A percentile compares a stretch with the other conserved stretches of the same genome.
Conservation (phyloP, 2,888 invertebrate genomes). For the Pseudanteris insignis region DNA sequence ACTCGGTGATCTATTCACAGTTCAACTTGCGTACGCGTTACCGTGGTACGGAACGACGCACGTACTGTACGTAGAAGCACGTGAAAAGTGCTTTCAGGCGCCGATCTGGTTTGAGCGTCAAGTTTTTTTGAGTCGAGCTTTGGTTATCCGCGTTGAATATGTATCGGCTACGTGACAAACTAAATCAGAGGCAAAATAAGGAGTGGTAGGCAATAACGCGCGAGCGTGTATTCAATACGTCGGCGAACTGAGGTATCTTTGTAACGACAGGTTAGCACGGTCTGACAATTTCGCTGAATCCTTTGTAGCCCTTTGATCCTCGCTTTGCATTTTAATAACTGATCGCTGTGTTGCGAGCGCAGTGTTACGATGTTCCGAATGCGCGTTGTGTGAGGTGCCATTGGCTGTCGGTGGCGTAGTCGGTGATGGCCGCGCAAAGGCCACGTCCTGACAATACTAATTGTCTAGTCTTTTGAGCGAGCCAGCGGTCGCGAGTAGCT, state of each 20-base stretch:
- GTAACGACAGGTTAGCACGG: slow-evolving; percentile 35
- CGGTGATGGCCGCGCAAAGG: slow-evolving; percentile 10
- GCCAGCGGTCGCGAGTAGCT: slow-evolving; percentile 29
- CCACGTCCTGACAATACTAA: slow-evolving; percentile 50
- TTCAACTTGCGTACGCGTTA: too few species aligned
- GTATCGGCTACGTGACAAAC: slow-evolving; percentile 33
- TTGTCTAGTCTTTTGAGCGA: slow-evolving; percentile 43
- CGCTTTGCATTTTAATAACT: slow-evolving; percentile 59
- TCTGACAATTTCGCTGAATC: slow-evolving; percentile 48
- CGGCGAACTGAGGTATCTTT: slow-evolving; percentile 26
- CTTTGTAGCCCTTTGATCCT: slow-evolving; percentile 55
- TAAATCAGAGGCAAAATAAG: slow-evolving; percentile 30
- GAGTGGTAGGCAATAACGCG: slow-evolving; percentile 7
- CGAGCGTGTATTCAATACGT: slow-evolving; percentile 18
- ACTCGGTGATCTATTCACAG: too few species aligned
- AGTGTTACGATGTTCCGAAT: slow-evolving; percentile 23
- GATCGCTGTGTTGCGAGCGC: slow-evolving; percentile 39
- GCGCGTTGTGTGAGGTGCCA: slow-evolving; percentile 12
- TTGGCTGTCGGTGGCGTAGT: slow-evolving; percentile 27
- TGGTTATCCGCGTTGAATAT: slow-evolving; percentile 27
- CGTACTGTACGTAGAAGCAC: slow-evolving; percentile 4
- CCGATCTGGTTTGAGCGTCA: background rate
- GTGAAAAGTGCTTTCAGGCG: slow-evolving; percentile 2
- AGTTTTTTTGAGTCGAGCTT: slow-evolving; percentile 10
- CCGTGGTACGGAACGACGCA: background rate